Conservation (phyloP, 2,797 vertebrate genomes). For the Enteromius treurensis region DNA sequence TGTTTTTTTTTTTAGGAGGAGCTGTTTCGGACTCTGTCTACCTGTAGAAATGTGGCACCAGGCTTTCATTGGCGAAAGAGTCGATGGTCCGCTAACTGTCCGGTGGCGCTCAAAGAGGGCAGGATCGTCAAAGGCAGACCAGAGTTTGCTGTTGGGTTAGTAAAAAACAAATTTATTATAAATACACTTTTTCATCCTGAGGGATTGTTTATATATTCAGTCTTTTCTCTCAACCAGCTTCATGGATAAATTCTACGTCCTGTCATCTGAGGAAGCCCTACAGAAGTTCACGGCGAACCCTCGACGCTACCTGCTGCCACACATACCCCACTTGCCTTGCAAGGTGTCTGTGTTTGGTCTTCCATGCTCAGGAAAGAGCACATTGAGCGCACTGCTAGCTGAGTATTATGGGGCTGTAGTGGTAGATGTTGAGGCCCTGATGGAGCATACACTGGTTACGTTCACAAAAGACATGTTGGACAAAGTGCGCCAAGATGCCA, state of each 20-base stretch:
- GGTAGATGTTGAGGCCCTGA: conserved; percentile 79
- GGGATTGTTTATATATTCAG: not conserved
- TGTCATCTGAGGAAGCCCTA: conserved; percentile 84
- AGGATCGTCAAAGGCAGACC: conserved; percentile 77
- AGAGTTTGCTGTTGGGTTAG: conserved; percentile 88
- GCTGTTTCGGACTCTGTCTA: conserved; percentile 76
- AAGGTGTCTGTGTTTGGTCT: conserved; percentile 87
- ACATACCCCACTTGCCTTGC: conserved; percentile 88
- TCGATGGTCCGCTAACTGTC: conserved; percentile 87
- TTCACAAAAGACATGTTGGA: conserved; percentile 69
- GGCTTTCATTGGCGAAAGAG: conserved; percentile 89
- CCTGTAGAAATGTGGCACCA: conserved; percentile 74
- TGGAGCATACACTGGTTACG: conserved; percentile 67
- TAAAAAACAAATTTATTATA: not conserved
- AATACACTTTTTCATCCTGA: not conserved
- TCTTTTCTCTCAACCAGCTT: conserved; percentile 77
- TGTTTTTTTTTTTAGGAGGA: conserved; percentile 78
- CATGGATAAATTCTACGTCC: conserved; percentile 89
- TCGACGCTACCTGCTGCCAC: conserved; percentile 85
- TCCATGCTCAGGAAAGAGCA: conserved; percentile 84
- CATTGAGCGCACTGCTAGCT: conserved; percentile 82
- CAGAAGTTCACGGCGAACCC: conserved; percentile 85
- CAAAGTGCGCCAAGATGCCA: conserved; percentile 71
- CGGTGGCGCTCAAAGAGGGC: conserved; percentile 88
- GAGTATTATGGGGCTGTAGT: conserved; percentile 80